Evolutionary conservation across 2,888 invertebrate species (phyloP), one percentile per base, ranked within the genome.

Genomic region (Pseudanteris insignis): DNA sequence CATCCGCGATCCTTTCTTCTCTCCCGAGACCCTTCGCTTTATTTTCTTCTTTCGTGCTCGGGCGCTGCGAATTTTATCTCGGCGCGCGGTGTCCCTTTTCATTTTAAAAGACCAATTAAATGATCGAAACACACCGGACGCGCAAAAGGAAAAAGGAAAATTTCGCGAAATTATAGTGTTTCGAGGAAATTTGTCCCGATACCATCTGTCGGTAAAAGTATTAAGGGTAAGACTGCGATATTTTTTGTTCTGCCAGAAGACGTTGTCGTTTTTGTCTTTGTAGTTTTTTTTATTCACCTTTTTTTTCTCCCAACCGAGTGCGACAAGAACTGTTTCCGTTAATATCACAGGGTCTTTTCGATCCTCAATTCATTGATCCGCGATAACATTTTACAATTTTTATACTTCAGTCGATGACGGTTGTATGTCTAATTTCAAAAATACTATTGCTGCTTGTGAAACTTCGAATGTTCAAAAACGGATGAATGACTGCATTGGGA

Each of bases 101-200:
- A 34, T 47, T 55, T 40, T 41, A 41, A 47, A 55, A 47, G 41
- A 13, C 55, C 47, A 40, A 55, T 47, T 47, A 55, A 55, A 46
- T 47, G 34, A 55, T 47, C 28, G 37, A 55, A 57, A 55, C 46
- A 54, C 36, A 29, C 25, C 33, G 10, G 12, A 9, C 29, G 32
- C 7, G 36, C 54, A 41, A 44, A 54, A 41, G 38, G 30, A 53
- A 38, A 44, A 44, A 44, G 36, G 36, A 13, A 37, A 44, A 43
- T 53, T 50, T 40, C 34, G 34, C 40, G 34, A 48, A 40, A 50
- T 40, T 40, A 50, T 40, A 41, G 40, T 12, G 26, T 40, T 50
- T 50, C 50, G 34, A 34, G 50, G 50, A 50, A 50, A 50, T 33
- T 33, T 15, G 38, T 41, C 34, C 50, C 26, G 50, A 50, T 50